Evolutionary conservation across 2,113 vertebrate species (phyloP).

Genomic region (Pao palembangensis): DNA sequence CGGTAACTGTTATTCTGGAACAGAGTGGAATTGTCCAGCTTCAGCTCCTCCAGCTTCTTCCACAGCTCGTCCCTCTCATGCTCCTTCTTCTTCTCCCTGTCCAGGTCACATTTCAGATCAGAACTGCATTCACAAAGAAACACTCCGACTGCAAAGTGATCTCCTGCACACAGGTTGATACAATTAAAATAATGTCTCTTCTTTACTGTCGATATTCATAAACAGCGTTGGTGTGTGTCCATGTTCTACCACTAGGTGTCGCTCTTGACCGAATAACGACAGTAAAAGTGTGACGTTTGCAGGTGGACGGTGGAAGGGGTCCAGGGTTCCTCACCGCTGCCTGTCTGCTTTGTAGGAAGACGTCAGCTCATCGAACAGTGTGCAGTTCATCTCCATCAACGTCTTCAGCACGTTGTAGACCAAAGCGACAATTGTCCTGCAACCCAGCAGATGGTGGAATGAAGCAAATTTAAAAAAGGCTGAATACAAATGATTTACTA

Average conservation of each 20-base stretch:
- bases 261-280: background rate
- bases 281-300: background rate
- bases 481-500: background rate
- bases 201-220: too few relatives aligned
- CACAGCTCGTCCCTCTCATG: conserved; percentile 95
- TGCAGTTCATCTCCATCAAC: conserved; percentile 97
- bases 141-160: background rate
- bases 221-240: too few relatives aligned
- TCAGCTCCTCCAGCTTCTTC: conserved; percentile 88
- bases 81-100: conserved; percentile 96
- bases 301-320: background rate
- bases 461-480: background rate
- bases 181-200: too few relatives aligned
- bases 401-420: conserved; percentile 98
- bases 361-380: conserved; percentile 93
- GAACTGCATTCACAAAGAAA: background rate
- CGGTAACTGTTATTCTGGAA: conserved; percentile 83
- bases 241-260: too few relatives aligned
- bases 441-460: conserved; percentile 23
- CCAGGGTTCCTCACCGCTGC: conserved; percentile 78
- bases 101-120: background rate
- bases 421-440: conserved; percentile 92
- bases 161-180: too few relatives aligned
- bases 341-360: conserved; percentile 93
- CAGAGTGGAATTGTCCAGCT: conserved; percentile 74